phyloP scores from a whole-genome alignment of 2,888 invertebrate species.

The Diarsia mendica region DNA sequence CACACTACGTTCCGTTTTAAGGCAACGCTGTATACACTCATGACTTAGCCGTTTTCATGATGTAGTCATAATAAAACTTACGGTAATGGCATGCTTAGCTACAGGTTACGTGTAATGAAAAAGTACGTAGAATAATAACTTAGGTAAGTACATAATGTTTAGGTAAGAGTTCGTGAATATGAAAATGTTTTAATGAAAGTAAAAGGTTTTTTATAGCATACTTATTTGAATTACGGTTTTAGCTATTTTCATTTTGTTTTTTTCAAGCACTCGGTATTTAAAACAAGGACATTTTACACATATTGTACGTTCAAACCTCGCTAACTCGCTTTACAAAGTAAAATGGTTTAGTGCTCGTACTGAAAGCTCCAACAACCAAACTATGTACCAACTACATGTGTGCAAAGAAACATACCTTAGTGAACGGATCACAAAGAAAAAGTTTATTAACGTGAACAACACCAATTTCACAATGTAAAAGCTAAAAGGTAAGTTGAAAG shows the following conservation, averaged over 20 bases:
- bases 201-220: constrained; percentile 17
- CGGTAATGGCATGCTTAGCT: constrained; percentile 36
- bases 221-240: neutral
- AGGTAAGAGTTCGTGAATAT: constrained; percentile 6
- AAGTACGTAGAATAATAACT: constrained; percentile 16
- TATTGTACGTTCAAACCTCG: neutral
- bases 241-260: neutral
- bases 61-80: constrained; percentile 52
- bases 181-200: constrained; percentile 19
- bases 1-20: constrained; percentile 44
- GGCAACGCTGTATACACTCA: constrained; percentile 37
- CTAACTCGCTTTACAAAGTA: neutral
- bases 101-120: constrained; percentile 39
- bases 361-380: constrained; percentile 13
- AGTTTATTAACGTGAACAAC: constrained; percentile 71
- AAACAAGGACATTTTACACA: constrained; percentile 5
- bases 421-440: constrained; percentile 69
- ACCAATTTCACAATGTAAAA: constrained; percentile 69
- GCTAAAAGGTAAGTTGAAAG: constrained; percentile 63
- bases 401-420: constrained; percentile 46
- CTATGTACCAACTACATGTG: constrained; percentile 10
- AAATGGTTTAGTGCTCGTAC: constrained; percentile 10
- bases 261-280: neutral
- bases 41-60: constrained; percentile 58
- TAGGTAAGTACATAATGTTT: constrained; percentile 7